Evolutionary conservation across 2,888 invertebrate genomes (phyloP), one percentile per base, ranked within the genome.

Genomic region (Matsumyia berberina): DNA sequence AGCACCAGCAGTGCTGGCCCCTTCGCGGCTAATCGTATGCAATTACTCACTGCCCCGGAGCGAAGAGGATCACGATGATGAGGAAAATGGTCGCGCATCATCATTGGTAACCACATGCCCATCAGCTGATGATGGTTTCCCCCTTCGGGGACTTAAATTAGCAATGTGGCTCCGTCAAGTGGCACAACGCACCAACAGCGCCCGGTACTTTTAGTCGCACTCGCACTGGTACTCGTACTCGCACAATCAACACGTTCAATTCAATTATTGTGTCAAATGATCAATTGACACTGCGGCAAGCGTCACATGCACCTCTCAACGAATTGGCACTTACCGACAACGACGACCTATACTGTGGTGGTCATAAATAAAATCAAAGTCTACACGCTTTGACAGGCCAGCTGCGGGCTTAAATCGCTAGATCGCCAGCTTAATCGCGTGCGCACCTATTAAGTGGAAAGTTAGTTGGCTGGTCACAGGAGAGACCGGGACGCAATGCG

Each of bases 251-350:
- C 60, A 42, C 57, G 70, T 70, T 64, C 37, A 82, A 82, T 58
- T 82, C 69, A 81, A 81, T 81, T 81, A 81, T 64, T 76, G 70
- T 76, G 76, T 76, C 81, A 82, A 82, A 82, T 39, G 76, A 77
- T 53, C 64, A 82, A 82, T 82, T 82, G 81, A 77, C 70, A 77
- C 58, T 51, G 62, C 33, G 42, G 60, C 58, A 60, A 51, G 33
- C 79, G 60, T 76, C 69, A 76, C 39, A 69, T 69, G 69, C 76
- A 76, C 55, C 62, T 69, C 62, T 62, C 39, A 57, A 37, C 42
- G 62, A 76, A 76, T 76, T 76, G 76, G 29, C 69, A 62, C 53
- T 62, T 70, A 70, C 53, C 64, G 33, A 62, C 64, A 39, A 31
- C 72, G 55, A 51, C 66, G 73, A 73, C 66, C 55, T 46, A 66